Evolutionary conservation across 1,140 invertebrate genomes (phyloP).

Genomic region (Rhyzopertha dominica): DNA sequence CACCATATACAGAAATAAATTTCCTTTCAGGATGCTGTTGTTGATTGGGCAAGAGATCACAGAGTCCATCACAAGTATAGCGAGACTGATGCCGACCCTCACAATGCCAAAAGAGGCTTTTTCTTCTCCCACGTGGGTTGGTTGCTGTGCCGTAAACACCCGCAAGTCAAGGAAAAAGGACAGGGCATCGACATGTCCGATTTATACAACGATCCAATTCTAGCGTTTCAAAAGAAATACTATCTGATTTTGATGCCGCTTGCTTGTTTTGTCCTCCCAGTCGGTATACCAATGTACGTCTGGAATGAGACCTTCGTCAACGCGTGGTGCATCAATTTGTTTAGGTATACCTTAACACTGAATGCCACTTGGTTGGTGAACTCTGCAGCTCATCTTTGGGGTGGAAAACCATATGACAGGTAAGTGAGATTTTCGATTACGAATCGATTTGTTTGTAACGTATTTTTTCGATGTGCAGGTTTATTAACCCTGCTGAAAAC

Average conservation of each 20-base stretch:
- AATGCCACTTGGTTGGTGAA: conserved; percentile 82
- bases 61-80: conserved; percentile 94
- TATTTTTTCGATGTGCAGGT: conserved; percentile 43
- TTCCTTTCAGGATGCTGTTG: conserved; percentile 75
- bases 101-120: conserved; percentile 88
- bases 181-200: conserved; percentile 79
- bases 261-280: conserved; percentile 68
- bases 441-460: neutral
- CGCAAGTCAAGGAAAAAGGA: conserved; percentile 81
- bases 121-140: conserved; percentile 95
- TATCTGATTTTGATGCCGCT: conserved; percentile 63
- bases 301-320: conserved; percentile 50
- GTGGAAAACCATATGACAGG: conserved; percentile 72
- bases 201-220: conserved; percentile 73
- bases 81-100: conserved; percentile 92
- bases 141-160: conserved; percentile 85
- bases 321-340: conserved; percentile 52
- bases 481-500: conserved; percentile 72
- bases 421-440: conserved; percentile 41
- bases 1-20: conserved; percentile 7
- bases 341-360: conserved; percentile 59
- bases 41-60: conserved; percentile 93
- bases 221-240: conserved; percentile 79
- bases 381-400: conserved; percentile 90
- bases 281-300: conserved; percentile 57